These are phyloP conservation scores for Drosophila kanapiae DNA, from an alignment of 1,140 invertebrate species.

Conservation along the genomic window DNA sequence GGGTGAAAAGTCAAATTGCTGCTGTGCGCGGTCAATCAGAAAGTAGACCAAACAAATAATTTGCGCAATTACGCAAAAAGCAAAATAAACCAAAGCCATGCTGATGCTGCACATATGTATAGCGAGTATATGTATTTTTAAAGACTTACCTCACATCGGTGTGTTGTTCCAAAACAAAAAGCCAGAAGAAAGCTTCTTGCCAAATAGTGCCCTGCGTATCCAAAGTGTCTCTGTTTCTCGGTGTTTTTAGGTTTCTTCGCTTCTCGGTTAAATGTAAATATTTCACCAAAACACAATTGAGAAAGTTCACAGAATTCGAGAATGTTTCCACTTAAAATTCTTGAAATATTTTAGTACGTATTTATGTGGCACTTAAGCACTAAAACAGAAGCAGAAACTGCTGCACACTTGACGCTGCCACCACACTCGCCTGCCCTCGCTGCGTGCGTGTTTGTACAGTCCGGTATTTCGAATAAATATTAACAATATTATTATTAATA, in stretches of 20 bases:
- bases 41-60: constrained; percentile 80
- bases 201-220: constrained; percentile 43
- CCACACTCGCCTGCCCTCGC: not conserved
- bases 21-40: constrained; percentile 66
- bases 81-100: constrained; percentile 27
- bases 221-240: constrained; percentile 43
- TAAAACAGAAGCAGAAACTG: constrained; percentile 45
- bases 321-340: constrained; percentile 75
- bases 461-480: constrained; percentile 26
- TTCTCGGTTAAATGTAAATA: constrained; percentile 43
- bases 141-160: constrained; percentile 54
- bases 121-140: constrained; percentile 21
- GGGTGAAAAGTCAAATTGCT: constrained; percentile 77
- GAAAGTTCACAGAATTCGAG: constrained; percentile 52
- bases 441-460: constrained; percentile 24
- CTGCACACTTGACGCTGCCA: constrained; percentile 37
- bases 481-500: constrained; percentile 25
- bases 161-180: constrained; percentile 25
- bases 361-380: constrained; percentile 46
- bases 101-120: constrained; percentile 15
- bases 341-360: constrained; percentile 53
- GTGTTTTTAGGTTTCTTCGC: not conserved
- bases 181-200: constrained; percentile 29
- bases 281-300: constrained; percentile 58
- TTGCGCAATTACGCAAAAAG: constrained; percentile 75